These are phyloP conservation scores for Tridacna gigas DNA, from an alignment of 2,888 invertebrate genomes.

Conservation along the genomic window DNA sequence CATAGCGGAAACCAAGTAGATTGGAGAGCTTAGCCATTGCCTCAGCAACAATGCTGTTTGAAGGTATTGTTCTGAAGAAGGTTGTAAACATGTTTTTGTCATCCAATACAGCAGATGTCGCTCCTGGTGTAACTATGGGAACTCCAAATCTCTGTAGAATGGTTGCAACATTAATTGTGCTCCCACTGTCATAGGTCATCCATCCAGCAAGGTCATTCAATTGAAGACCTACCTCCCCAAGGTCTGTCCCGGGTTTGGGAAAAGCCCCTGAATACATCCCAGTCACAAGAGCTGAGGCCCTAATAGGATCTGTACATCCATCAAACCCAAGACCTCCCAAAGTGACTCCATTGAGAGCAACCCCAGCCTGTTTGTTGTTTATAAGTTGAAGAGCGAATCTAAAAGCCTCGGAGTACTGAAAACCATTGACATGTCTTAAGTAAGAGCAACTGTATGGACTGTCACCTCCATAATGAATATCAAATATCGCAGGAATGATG, in stretches of 20 bases:
- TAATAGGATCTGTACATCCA: conserved; percentile 75
- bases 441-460: conserved; percentile 76
- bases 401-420: conserved; percentile 80
- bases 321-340: conserved; percentile 81
- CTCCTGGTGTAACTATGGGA: conserved; percentile 85
- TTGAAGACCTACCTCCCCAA: conserved; percentile 49
- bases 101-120: conserved; percentile 74
- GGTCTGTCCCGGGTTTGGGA: conserved; percentile 54
- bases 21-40: conserved; percentile 77
- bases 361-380: conserved; percentile 69
- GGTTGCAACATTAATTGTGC: conserved; percentile 74
- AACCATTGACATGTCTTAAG: conserved; percentile 73
- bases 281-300: conserved; percentile 75
- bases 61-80: conserved; percentile 80
- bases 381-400: conserved; percentile 76
- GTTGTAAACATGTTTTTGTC: conserved; percentile 72
- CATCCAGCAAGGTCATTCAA: conserved; percentile 70
- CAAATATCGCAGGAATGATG: conserved; percentile 77
- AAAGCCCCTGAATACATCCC: conserved; percentile 72
- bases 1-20: conserved; percentile 75
- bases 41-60: conserved; percentile 70
- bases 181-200: conserved; percentile 77
- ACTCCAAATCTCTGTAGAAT: conserved; percentile 83
- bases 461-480: conserved; percentile 76
- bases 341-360: conserved; percentile 68